These are phyloP conservation scores for Cassiopea andromeda DNA, from an alignment of 30 jellyfish, hydroid and myxozoan genomes.

Conservation along the genomic window DNA sequence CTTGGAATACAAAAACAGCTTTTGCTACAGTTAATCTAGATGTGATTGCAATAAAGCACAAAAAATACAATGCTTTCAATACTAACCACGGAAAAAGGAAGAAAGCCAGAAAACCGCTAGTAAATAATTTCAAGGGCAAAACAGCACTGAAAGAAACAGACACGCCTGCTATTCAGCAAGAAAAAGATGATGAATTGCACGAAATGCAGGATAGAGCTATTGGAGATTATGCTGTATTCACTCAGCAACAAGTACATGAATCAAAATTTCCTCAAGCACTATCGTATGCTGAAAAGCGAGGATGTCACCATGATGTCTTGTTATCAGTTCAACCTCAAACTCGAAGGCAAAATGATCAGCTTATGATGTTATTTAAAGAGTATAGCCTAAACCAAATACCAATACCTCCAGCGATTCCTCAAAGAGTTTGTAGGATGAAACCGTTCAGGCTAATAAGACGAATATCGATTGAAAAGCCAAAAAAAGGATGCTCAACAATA, in stretches of 20 bases:
- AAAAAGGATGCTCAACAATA: constrained; percentile 3
- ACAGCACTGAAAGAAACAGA: not conserved
- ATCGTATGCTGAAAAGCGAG: constrained; percentile 17
- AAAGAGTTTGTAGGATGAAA: not conserved
- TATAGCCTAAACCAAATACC: constrained; percentile 64
- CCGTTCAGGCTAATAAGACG: not conserved
- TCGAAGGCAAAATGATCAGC: constrained; percentile 27
- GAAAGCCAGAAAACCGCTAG: not conserved
- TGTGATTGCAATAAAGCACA: not conserved
- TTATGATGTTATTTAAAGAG: constrained; percentile 30
- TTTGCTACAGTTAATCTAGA: constrained; percentile 13
- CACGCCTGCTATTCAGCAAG: not conserved
- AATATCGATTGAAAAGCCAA: constrained; percentile 5
- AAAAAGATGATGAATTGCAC: not conserved
- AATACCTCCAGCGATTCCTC: constrained; percentile 59
- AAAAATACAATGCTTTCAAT: not conserved
- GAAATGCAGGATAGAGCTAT: not conserved
- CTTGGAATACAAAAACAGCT: not conserved
- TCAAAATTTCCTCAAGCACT: constrained; percentile 47
- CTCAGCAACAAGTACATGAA: constrained; percentile 37
- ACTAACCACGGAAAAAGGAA: not conserved
- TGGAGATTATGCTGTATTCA: constrained; percentile 26
- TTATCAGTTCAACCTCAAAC: not conserved
- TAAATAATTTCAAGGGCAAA: not conserved
- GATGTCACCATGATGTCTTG: constrained; percentile 26